Percentiles rank a stretch among this genome's conserved stretches.
Evolutionary conservation across 2,797 vertebrate species (phyloP).

Genomic region (Babyrousa celebensis): DNA sequence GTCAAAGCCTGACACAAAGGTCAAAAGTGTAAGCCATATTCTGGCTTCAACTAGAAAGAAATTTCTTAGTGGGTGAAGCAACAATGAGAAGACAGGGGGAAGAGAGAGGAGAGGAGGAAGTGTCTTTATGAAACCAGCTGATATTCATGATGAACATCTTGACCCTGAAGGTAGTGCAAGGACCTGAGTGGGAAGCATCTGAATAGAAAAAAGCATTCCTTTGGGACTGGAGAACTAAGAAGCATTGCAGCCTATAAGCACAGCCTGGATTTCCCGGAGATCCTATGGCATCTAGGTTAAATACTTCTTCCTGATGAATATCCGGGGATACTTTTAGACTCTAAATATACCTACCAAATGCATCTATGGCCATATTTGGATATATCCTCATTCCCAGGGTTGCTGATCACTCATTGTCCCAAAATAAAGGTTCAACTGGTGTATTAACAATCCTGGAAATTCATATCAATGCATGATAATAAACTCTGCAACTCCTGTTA

Average conservation of each 20-base stretch:
- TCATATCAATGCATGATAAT: not conserved
- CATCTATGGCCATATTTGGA: not conserved
- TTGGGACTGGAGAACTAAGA: not conserved
- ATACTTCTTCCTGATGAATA: not conserved
- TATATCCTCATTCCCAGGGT: not conserved
- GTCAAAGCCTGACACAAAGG: constrained; percentile 65
- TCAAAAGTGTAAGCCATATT: constrained; percentile 13
- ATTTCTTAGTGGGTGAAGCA: constrained; percentile 1
- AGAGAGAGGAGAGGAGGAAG: not conserved
- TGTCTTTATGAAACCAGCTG: not conserved
- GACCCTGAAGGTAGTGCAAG: not conserved
- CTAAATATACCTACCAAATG: not conserved
- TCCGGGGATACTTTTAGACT: constrained; percentile 32
- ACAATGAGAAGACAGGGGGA: not conserved
- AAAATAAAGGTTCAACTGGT: constrained; percentile 35
- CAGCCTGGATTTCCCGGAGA: not conserved
- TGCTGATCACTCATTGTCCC: not conserved
- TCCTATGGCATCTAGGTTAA: not conserved
- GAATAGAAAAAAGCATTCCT: not conserved
- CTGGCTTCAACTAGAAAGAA: constrained; percentile 18
- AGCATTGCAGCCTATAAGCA: not conserved
- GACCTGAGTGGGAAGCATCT: not conserved
- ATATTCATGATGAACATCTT: not conserved
- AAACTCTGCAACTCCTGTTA: not conserved
- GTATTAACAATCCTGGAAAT: not conserved